These are phyloP conservation scores for Florisuga fusca DNA, from an alignment of 2,797 vertebrate genomes.

Conservation along the genomic window DNA sequence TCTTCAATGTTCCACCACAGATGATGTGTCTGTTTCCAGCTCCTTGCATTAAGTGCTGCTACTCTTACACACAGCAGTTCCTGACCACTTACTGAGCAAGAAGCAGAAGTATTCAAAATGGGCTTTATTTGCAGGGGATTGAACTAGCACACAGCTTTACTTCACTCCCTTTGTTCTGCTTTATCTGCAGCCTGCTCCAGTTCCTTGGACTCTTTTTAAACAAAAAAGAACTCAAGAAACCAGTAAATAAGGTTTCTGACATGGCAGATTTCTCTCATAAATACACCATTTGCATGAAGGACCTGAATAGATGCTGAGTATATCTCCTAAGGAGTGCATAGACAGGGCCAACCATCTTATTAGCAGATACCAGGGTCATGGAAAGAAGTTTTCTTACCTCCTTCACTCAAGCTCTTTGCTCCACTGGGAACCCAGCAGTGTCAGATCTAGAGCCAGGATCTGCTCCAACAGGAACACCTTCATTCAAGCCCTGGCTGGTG, in stretches of 20 bases:
- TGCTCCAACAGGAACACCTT: not conserved
- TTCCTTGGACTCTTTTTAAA: not conserved
- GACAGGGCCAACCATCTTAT: not conserved
- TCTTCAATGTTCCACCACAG: not conserved
- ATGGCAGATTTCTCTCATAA: not conserved
- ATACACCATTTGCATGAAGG: not conserved
- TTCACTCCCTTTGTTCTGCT: not conserved
- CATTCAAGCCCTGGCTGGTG: not conserved
- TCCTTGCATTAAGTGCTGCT: not conserved
- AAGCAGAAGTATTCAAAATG: not conserved
- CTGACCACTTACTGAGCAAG: not conserved
- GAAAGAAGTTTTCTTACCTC: not conserved
- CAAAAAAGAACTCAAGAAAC: not conserved
- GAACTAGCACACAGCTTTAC: not conserved
- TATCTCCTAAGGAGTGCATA: not conserved
- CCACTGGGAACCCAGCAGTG: fast-evolving
- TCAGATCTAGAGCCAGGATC: not conserved
- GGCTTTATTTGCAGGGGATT: too few species aligned
- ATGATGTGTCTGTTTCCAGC: not conserved
- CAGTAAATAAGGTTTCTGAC: not conserved
- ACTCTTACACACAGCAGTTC: fast-evolving
- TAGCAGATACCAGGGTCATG: too few species aligned
- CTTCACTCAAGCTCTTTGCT: not conserved
- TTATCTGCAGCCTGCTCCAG: not conserved
- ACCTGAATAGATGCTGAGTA: not conserved